Evolutionary conservation across 2,797 vertebrate genomes (phyloP).

Genomic region (Acanthurus lineatus): DNA sequence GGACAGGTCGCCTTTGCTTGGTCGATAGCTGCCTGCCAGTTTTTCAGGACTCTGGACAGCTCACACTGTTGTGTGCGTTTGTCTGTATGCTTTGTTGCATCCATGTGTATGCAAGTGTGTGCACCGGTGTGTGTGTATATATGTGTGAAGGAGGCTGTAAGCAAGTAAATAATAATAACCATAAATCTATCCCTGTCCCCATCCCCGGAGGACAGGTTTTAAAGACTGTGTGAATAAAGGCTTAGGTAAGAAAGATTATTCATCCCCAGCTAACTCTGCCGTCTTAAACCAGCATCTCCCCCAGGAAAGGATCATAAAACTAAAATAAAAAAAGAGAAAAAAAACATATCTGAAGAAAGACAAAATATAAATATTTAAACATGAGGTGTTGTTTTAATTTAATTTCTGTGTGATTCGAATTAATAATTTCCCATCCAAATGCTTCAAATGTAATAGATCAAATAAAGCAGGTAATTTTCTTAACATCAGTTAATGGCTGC

Average conservation of each 20-base stretch:
- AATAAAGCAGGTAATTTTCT: constrained; percentile 8
- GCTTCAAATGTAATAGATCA: constrained; percentile 9
- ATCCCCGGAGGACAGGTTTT: constrained; percentile 73
- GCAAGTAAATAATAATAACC: constrained; percentile 77
- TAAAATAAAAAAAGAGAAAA: background rate
- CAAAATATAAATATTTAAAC: constrained; percentile 12
- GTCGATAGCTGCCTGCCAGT: constrained; percentile 9
- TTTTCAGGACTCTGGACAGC: constrained; percentile 70
- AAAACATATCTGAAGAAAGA: constrained; percentile 11
- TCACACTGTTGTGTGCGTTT: constrained; percentile 17
- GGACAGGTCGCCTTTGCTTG: constrained; percentile 55
- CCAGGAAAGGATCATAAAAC: constrained; percentile 56
- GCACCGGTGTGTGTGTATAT: background rate
- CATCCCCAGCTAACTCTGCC: constrained; percentile 74
- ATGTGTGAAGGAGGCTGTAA: constrained; percentile 22
- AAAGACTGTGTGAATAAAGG: constrained; percentile 81
- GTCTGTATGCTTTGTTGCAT: constrained; percentile 1
- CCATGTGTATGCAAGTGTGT: background rate
- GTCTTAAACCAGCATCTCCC: constrained; percentile 52
- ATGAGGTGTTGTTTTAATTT: constrained; percentile 12
- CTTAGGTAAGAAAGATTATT: constrained; percentile 83
- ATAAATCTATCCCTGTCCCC: constrained; percentile 72
- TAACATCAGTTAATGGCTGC: constrained; percentile 38
- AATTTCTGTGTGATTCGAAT: background rate
- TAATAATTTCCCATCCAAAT: background rate